Evolutionary conservation across 2,113 vertebrate species (phyloP).

Genomic region (Chauna torquata): DNA sequence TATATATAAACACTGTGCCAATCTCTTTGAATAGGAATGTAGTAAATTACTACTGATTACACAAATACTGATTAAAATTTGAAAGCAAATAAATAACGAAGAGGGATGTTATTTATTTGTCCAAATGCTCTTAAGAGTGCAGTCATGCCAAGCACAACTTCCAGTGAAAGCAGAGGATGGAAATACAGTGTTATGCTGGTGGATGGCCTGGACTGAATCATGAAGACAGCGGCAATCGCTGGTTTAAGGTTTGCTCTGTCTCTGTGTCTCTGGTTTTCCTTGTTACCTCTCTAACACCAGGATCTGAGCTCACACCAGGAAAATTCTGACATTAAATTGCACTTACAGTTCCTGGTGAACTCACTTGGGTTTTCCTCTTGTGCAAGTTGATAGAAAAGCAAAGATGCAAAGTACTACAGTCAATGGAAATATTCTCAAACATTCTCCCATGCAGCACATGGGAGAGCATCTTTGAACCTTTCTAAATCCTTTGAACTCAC

Average conservation of each 20-base stretch:
- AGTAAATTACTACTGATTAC: conserved; percentile 68
- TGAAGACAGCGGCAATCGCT: neutral
- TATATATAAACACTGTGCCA: conserved; percentile 50
- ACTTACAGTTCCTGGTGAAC: neutral
- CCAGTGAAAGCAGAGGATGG: conserved; percentile 47
- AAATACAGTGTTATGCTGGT: conserved; percentile 14
- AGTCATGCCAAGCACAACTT: conserved; percentile 68
- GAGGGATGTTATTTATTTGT: conserved; percentile 70
- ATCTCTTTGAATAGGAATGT: conserved; percentile 53
- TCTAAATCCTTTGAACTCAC: neutral
- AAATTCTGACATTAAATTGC: neutral
- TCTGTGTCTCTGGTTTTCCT: neutral
- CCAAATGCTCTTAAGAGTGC: conserved; percentile 51
- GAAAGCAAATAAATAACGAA: conserved; percentile 70
- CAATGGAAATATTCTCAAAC: neutral
- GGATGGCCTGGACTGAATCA: conserved; percentile 25
- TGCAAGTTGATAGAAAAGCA: neutral
- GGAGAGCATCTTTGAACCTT: neutral
- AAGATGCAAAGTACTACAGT: neutral
- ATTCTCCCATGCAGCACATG: neutral
- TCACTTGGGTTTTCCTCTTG: neutral
- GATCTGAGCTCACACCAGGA: neutral
- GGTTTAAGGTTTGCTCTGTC: neutral
- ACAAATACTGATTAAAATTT: conserved; percentile 72
- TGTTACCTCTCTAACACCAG: neutral